These are phyloP conservation scores for Corbicula japonica DNA, from an alignment of 2,888 invertebrate species.

Conservation along the genomic window DNA sequence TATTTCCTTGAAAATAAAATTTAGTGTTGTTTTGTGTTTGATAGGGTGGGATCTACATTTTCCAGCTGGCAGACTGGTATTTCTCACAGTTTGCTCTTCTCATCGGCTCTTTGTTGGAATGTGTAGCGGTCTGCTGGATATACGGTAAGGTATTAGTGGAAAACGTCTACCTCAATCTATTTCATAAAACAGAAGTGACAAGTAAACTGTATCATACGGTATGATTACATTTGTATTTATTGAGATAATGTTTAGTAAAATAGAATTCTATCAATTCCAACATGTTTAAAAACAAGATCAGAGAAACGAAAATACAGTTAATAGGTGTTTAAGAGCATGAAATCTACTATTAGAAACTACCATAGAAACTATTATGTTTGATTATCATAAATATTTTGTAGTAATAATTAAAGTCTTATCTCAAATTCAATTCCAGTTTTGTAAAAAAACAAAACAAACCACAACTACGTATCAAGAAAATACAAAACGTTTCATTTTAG, in stretches of 20 bases:
- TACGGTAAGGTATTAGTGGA: conserved; percentile 45
- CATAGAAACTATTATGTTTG: too few species aligned
- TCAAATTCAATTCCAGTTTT: too few species aligned
- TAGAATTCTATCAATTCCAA: background rate
- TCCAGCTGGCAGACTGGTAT: conserved; percentile 53
- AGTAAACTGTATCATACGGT: too few species aligned
- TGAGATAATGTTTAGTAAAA: background rate
- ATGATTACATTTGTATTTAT: background rate
- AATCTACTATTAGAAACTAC: too few species aligned
- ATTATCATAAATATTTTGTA: too few species aligned
- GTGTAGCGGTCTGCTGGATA: conserved; percentile 41
- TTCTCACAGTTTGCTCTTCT: conserved; percentile 45
- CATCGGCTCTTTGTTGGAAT: conserved; percentile 38
- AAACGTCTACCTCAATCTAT: too few species aligned
- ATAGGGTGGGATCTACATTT: conserved; percentile 51
- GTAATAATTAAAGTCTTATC: too few species aligned
- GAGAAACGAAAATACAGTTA: background rate
- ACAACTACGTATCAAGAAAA: too few species aligned
- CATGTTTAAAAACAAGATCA: background rate
- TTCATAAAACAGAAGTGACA: too few species aligned
- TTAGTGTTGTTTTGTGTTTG: conserved; percentile 1
- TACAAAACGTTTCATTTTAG: conserved; percentile 8
- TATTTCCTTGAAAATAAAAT: too few species aligned
- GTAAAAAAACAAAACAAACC: too few species aligned
- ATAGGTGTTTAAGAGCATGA: background rate